phyloP scores from a whole-genome alignment of 2,113 vertebrate genomes.

The Apteryx owenii region DNA sequence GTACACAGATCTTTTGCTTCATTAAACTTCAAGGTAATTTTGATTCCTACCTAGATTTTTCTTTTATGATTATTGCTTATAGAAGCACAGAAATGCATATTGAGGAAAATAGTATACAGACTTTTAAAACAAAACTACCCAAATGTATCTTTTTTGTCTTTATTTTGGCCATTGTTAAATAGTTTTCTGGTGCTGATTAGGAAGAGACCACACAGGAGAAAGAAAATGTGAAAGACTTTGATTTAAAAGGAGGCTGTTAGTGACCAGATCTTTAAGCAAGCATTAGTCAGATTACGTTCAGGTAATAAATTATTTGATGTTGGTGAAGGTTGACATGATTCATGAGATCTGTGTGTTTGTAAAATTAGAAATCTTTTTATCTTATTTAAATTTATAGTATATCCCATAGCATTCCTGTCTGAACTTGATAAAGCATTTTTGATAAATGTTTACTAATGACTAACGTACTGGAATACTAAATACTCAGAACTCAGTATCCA shows the following conservation, averaged over 20 bases:
- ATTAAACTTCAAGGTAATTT: neutral
- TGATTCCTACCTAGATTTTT: neutral
- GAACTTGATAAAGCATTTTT: neutral
- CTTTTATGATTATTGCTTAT: neutral
- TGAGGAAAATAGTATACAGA: neutral
- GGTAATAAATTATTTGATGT: neutral
- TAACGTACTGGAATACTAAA: neutral
- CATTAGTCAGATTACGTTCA: neutral
- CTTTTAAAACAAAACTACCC: neutral
- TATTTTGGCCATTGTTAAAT: neutral
- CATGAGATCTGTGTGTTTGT: neutral
- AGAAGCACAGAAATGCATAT: neutral
- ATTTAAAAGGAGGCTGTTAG: neutral
- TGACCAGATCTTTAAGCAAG: neutral
- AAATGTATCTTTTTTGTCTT: neutral
- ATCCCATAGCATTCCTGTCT: neutral
- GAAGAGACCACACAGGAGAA: neutral
- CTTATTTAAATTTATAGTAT: neutral
- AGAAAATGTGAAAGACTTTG: neutral
- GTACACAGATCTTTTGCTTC: neutral
- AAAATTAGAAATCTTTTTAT: neutral
- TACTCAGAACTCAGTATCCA: neutral
- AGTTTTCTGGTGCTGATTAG: neutral
- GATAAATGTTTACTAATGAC: neutral
- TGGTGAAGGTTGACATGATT: neutral